A percentile compares a stretch with the other conserved stretches of the same genome.
Evolutionary conservation across 1,140 invertebrate species (phyloP).

Genomic region (Aplysia californica): DNA sequence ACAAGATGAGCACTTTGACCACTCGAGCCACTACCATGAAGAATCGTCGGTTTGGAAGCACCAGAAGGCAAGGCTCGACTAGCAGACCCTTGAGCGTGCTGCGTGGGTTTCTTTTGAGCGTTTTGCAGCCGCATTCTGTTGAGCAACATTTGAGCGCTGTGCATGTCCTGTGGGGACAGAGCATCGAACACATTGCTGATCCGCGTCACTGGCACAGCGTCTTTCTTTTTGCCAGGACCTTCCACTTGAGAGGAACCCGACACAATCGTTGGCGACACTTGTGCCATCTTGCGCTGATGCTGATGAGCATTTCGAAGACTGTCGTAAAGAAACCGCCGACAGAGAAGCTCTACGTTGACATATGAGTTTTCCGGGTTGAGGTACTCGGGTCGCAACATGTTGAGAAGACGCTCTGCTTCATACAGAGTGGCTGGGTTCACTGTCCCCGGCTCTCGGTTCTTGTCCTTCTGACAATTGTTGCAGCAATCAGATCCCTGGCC

Average conservation of each 20-base stretch:
- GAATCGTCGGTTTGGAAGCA: too few relatives aligned
- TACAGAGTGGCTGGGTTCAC: conserved; percentile 52
- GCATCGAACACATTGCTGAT: conserved; percentile 13
- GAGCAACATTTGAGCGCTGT: conserved; percentile 2
- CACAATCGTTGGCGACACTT: neutral
- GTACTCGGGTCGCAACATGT: conserved; percentile 49
- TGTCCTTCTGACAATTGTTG: conserved; percentile 38
- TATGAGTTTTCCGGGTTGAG: conserved; percentile 45
- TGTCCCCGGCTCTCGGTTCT: conserved; percentile 26
- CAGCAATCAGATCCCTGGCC: conserved; percentile 31
- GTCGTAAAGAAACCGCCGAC: conserved; percentile 46
- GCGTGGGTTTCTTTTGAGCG: too few relatives aligned
- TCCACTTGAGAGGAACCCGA: neutral
- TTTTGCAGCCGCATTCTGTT: conserved; percentile 11
- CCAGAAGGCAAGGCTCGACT: too few relatives aligned
- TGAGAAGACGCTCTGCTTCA: conserved; percentile 53
- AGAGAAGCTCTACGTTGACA: conserved; percentile 37
- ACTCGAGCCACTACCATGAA: too few relatives aligned
- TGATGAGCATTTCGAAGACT: conserved; percentile 16
- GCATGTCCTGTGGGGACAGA: neutral
- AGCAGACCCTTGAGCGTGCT: too few relatives aligned
- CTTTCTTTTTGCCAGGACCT: neutral
- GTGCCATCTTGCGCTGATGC: neutral
- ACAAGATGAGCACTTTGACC: too few relatives aligned
- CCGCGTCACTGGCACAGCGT: neutral